Conservation (phyloP, 2,797 vertebrate species). For the Psittacula echo region DNA sequence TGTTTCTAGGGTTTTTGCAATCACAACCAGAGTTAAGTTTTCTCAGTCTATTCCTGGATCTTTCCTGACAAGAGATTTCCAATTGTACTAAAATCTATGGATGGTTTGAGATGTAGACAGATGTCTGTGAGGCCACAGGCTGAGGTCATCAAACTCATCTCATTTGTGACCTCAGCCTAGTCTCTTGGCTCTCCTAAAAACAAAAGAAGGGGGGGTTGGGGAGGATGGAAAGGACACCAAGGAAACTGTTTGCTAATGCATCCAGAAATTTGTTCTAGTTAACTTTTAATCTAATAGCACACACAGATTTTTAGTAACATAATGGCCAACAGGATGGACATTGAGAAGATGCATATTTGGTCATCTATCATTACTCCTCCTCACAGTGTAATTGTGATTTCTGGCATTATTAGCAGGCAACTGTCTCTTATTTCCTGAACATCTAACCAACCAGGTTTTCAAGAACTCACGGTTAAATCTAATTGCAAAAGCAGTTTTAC, state of each 20-base stretch:
- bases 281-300: not conserved
- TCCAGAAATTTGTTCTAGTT: not conserved
- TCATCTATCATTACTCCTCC: not conserved
- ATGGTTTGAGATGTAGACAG: slow-evolving; percentile 42
- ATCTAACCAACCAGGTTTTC: slow-evolving; percentile 3
- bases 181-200: not conserved
- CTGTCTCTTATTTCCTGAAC: slow-evolving; percentile 10
- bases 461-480: not conserved
- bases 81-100: slow-evolving; percentile 26
- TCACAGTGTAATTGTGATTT: slow-evolving; percentile 10
- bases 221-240: not conserved
- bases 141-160: slow-evolving; percentile 64
- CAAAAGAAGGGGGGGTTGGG: fast-evolving
- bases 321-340: not conserved
- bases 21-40: not conserved
- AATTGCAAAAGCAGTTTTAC: slow-evolving; percentile 11
- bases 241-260: not conserved
- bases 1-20: not conserved
- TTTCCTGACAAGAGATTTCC: slow-evolving; percentile 3
- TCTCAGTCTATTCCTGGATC: not conserved
- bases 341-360: not conserved
- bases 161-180: slow-evolving; percentile 36
- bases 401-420: slow-evolving; percentile 7
- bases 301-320: not conserved
- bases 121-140: slow-evolving; percentile 16